A percentile compares a stretch with the other conserved stretches of the same genome.
These are phyloP conservation scores for Microplitis demolitor DNA, from an alignment of 1,140 invertebrate species.

Conservation along the genomic window DNA sequence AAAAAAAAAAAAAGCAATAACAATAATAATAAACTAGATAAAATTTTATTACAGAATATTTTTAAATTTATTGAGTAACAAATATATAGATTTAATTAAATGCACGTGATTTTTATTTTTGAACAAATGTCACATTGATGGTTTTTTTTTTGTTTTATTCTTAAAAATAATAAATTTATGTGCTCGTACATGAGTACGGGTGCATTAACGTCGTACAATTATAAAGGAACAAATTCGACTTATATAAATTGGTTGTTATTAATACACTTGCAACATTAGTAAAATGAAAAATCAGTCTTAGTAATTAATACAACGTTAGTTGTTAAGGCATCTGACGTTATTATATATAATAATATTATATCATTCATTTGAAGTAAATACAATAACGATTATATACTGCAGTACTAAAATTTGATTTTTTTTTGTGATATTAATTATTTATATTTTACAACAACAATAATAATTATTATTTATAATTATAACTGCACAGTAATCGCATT, in stretches of 20 bases:
- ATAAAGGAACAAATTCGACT: background rate
- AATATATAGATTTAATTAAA: too few relatives aligned
- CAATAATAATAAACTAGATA: too few relatives aligned
- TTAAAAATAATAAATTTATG: background rate
- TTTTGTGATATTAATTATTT: too few relatives aligned
- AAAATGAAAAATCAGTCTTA: constrained; percentile 28
- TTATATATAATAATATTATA: background rate
- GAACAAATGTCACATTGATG: background rate
- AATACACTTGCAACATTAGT: constrained; percentile 12
- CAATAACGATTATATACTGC: background rate
- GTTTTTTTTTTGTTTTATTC: background rate
- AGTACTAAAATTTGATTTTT: too few relatives aligned
- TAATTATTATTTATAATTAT: too few relatives aligned
- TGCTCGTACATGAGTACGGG: background rate
- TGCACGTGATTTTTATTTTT: background rate
- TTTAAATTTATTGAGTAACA: too few relatives aligned
- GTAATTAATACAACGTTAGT: constrained; percentile 22
- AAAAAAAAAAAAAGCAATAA: too few relatives aligned
- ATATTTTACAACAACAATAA: too few relatives aligned
- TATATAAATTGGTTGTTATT: background rate
- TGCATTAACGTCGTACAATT: background rate
- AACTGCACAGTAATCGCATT: too few relatives aligned
- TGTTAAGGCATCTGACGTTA: constrained; percentile 21
- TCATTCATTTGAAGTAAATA: background rate
- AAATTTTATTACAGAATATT: too few relatives aligned